These are phyloP conservation scores for Meloidogyne chitwoodi DNA, from an alignment of 1,140 invertebrate species.

Conservation along the genomic window DNA sequence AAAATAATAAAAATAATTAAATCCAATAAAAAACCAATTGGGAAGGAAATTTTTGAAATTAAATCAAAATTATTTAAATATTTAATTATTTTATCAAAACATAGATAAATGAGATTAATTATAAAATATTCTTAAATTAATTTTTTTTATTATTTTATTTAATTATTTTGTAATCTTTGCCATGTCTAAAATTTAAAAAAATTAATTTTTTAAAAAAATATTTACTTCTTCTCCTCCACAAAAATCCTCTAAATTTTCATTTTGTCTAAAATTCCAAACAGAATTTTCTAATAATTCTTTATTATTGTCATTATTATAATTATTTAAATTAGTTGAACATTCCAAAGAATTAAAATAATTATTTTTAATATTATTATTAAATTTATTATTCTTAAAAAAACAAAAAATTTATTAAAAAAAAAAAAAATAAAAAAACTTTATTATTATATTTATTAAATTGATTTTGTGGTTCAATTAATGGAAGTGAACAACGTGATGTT, in stretches of 20 bases:
- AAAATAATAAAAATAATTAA: too few relatives aligned
- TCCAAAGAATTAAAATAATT: neutral
- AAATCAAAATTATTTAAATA: too few relatives aligned
- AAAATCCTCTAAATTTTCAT: neutral
- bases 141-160: neutral
- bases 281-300: neutral
- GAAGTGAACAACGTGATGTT: neutral
- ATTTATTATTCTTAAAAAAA: neutral
- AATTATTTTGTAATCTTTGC: neutral
- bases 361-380: neutral
- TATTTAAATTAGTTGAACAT: neutral
- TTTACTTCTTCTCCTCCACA: neutral
- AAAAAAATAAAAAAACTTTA: too few relatives aligned
- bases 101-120: too few relatives aligned
- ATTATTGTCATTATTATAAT: neutral
- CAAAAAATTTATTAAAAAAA: neutral
- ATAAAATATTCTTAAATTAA: too few relatives aligned
- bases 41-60: too few relatives aligned
- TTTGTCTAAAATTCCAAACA: neutral
- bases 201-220: neutral
- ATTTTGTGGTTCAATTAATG: neutral
- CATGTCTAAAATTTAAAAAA: neutral
- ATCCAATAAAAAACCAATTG: too few relatives aligned
- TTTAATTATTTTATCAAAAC: too few relatives aligned
- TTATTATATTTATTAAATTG: neutral